Conservation (phyloP, 2,113 vertebrate species). For the Pterocles gutturalis region DNA sequence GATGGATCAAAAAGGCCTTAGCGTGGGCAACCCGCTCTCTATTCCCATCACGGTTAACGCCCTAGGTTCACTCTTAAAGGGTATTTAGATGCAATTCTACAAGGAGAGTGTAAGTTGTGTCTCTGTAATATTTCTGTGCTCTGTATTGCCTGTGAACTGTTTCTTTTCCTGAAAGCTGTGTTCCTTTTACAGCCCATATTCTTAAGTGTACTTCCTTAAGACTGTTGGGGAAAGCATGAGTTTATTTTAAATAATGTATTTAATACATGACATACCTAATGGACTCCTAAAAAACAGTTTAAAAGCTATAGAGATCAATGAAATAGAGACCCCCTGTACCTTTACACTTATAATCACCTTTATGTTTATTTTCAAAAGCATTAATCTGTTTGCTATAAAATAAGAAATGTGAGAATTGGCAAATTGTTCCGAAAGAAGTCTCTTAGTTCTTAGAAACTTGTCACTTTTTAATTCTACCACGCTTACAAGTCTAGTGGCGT, state of each 20-base stretch:
- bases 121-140: conserved; percentile 10
- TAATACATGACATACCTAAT: background rate
- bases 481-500: background rate
- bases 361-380: conserved; percentile 6
- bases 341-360: background rate
- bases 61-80: background rate
- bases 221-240: background rate
- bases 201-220: background rate
- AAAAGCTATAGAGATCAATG: background rate
- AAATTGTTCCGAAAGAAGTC: background rate
- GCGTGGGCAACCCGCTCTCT: rapidly evolving
- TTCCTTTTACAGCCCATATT: background rate
- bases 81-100: background rate
- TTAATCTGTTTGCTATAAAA: background rate
- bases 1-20: background rate
- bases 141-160: background rate
- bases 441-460: background rate
- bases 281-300: background rate
- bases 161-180: background rate
- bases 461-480: background rate
- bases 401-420: background rate
- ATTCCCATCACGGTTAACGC: background rate
- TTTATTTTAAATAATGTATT: background rate
- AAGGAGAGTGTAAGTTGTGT: background rate
- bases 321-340: background rate